Conservation (phyloP, 2,113 vertebrate genomes). For the Sarotherodon lohbergeri region DNA sequence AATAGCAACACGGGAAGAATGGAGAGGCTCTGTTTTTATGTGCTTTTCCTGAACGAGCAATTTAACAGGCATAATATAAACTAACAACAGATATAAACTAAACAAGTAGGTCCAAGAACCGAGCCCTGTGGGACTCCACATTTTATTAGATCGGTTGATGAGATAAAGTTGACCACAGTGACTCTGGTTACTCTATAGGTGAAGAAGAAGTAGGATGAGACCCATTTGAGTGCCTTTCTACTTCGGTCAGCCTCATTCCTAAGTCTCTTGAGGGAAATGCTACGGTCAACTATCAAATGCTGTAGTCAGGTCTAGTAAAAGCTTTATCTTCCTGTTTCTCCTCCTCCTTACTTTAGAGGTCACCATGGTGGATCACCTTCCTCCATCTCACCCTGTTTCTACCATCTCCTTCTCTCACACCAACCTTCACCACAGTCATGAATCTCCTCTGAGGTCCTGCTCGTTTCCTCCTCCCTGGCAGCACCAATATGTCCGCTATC, state of each 20-base stretch:
- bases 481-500: not conserved
- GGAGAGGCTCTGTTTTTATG: not conserved
- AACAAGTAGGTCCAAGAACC: not conserved
- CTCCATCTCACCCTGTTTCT: not conserved
- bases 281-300: accelerated
- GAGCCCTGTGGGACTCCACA: not conserved
- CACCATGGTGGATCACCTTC: not conserved
- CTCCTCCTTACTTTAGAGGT: not conserved
- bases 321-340: not conserved
- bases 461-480: not conserved
- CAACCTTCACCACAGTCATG: not conserved
- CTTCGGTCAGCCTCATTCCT: not conserved
- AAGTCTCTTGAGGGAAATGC: not conserved
- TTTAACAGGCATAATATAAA: not conserved
- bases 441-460: not conserved
- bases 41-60: not conserved
- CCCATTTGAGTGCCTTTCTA: not conserved
- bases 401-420: not conserved
- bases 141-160: not conserved
- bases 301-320: not conserved
- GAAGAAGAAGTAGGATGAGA: not conserved
- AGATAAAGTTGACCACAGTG: not conserved
- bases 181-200: not conserved
- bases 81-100: not conserved
- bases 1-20: not conserved